A percentile compares a stretch with the other conserved stretches of the same genome.
Conservation (phyloP, 2,888 invertebrate species). For the Caenorhabditis sp. region DNA sequence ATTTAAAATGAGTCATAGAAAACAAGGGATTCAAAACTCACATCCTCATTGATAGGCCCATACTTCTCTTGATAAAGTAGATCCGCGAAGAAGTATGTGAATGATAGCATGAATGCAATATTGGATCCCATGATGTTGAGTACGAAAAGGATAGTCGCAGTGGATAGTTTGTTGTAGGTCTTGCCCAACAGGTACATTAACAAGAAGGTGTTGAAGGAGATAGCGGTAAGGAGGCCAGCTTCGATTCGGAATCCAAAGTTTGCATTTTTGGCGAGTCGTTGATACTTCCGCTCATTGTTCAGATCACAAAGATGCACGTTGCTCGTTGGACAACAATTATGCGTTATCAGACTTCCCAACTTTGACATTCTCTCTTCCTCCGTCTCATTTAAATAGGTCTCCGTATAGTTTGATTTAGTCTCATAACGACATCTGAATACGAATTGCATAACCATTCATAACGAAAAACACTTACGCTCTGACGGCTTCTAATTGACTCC, state of each 20-base stretch:
- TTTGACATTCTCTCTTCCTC: slow-evolving; percentile 59
- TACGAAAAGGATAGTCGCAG: slow-evolving; percentile 79
- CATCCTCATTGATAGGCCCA: slow-evolving; percentile 76
- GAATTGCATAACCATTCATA: not conserved
- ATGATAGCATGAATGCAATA: slow-evolving; percentile 80
- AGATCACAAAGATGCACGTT: slow-evolving; percentile 71
- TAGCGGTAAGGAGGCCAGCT: slow-evolving; percentile 72
- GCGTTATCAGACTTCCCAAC: slow-evolving; percentile 51
- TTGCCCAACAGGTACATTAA: slow-evolving; percentile 74
- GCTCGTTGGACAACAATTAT: slow-evolving; percentile 63
- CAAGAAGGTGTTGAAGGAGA: slow-evolving; percentile 78
- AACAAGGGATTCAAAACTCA: slow-evolving; percentile 34
- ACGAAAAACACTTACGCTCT: slow-evolving; percentile 37
- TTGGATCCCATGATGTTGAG: slow-evolving; percentile 81
- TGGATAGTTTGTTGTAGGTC: slow-evolving; percentile 79
- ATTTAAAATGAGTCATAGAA: too few species aligned
- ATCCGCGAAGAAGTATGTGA: slow-evolving; percentile 78
- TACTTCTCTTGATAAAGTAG: slow-evolving; percentile 73
- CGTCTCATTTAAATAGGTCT: slow-evolving; percentile 46
- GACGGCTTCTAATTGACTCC: slow-evolving; percentile 71
- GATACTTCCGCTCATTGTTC: slow-evolving; percentile 64
- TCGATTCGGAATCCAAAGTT: slow-evolving; percentile 76
- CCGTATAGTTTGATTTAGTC: slow-evolving; percentile 50
- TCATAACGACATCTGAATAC: slow-evolving; percentile 56
- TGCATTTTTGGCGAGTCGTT: slow-evolving; percentile 73